Percentiles rank a stretch among this genome's conserved stretches.
phyloP scores from a whole-genome alignment of 1,140 invertebrate genomes.

The Papilio polytes region DNA sequence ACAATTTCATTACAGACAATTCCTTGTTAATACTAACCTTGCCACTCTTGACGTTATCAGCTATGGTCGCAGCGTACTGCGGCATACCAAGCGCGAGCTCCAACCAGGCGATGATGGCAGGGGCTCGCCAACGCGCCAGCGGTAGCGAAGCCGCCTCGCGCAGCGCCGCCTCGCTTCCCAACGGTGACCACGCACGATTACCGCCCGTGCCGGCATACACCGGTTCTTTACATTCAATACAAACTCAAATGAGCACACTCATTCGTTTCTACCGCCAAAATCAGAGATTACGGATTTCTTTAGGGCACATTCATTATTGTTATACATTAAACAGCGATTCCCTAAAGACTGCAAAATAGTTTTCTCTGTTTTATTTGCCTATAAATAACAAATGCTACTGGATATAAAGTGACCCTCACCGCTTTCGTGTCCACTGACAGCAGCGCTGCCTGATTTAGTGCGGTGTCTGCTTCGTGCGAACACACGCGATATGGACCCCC shows the following conservation, averaged over 20 bases:
- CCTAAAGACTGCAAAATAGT: too few species aligned
- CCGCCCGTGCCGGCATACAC: constrained; percentile 81
- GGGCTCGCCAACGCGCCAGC: constrained; percentile 96
- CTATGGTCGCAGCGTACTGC: constrained; percentile 94
- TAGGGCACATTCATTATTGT: too few species aligned
- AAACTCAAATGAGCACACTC: neutral
- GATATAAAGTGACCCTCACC: constrained; percentile 53
- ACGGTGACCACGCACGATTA: constrained; percentile 88
- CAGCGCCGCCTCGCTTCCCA: constrained; percentile 87
- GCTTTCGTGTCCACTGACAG: constrained; percentile 75
- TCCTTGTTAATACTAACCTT: constrained; percentile 86
- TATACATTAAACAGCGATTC: too few species aligned
- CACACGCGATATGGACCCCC: constrained; percentile 93
- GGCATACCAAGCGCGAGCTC: constrained; percentile 97
- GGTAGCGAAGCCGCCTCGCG: constrained; percentile 94
- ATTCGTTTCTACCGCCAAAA: neutral
- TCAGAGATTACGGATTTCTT: neutral
- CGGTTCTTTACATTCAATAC: constrained; percentile 58
- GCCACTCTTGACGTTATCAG: constrained; percentile 97
- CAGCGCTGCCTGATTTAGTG: constrained; percentile 85
- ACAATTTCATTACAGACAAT: too few species aligned
- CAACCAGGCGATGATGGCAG: constrained; percentile 96
- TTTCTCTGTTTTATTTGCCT: neutral
- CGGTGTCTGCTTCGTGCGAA: constrained; percentile 93
- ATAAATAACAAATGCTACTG: constrained; percentile 11